A percentile compares a stretch with the other conserved stretches of the same genome.
Conservation (phyloP, 2,113 vertebrate genomes). For the Channa maculata region DNA sequence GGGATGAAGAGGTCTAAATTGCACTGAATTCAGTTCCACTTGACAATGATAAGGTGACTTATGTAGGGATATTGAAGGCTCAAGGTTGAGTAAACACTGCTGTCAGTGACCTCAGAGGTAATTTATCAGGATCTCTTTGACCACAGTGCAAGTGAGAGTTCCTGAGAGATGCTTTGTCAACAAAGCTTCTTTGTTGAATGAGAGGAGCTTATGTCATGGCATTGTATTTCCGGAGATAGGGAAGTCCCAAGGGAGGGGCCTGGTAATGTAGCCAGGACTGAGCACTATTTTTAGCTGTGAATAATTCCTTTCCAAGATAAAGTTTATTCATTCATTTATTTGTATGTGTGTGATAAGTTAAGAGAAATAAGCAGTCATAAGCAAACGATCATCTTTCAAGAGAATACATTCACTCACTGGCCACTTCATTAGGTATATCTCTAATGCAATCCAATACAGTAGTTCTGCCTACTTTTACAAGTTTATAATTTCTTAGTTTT, state of each 20-base stretch:
- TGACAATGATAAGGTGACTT: conserved; percentile 49
- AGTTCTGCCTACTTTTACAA: no score
- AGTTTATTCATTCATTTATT: conserved; percentile 12
- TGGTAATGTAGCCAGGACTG: conserved; percentile 12
- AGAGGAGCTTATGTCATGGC: conserved; percentile 65
- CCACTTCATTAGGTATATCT: no score
- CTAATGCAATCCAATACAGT: no score
- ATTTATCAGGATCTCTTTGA: conserved; percentile 56
- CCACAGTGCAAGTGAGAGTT: conserved; percentile 59
- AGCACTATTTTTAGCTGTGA: conserved; percentile 34
- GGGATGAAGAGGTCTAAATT: no score
- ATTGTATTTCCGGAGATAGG: conserved; percentile 48
- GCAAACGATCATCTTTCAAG: no score
- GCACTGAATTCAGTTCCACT: conserved; percentile 44
- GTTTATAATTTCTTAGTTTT: no score
- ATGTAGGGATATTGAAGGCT: conserved; percentile 28
- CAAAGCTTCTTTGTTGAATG: conserved; percentile 64
- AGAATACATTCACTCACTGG: no score
- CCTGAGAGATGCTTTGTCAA: conserved; percentile 52
- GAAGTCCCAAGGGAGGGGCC: conserved; percentile 42
- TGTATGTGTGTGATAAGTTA: not conserved
- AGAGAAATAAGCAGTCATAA: no score
- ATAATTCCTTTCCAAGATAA: conserved; percentile 1
- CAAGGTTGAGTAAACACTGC: conserved; percentile 41
- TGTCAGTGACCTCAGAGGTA: conserved; percentile 60